A percentile compares a stretch with the other conserved stretches of the same genome.
These are phyloP conservation scores for Arnoldichthys spilopterus DNA, from an alignment of 2,797 vertebrate species.

Conservation along the genomic window DNA sequence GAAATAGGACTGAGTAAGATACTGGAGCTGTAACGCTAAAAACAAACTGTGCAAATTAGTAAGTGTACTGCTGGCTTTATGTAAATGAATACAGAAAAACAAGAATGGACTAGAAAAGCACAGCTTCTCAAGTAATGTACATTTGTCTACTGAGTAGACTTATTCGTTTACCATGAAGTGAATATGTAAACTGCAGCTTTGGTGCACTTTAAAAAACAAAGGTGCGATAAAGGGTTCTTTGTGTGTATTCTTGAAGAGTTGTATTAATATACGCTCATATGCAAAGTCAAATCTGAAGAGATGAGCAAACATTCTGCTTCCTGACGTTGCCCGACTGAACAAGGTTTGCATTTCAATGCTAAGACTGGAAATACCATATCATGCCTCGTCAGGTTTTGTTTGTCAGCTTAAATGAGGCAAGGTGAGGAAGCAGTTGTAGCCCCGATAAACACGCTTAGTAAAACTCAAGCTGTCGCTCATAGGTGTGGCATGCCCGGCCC, in stretches of 20 bases:
- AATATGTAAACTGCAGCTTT: too few species aligned
- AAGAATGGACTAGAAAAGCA: too few species aligned
- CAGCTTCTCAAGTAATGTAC: too few species aligned
- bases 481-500: slow-evolving; percentile 26
- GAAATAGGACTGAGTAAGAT: background rate
- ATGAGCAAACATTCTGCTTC: background rate
- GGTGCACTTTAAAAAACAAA: too few species aligned
- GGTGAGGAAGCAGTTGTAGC: slow-evolving; percentile 50
- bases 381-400: slow-evolving; percentile 47
- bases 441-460: slow-evolving; percentile 36
- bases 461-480: slow-evolving; percentile 31
- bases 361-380: slow-evolving; percentile 37
- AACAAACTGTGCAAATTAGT: too few species aligned
- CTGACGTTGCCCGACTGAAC: background rate
- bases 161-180: too few species aligned
- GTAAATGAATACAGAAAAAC: too few species aligned
- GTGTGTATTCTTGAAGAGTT: background rate
- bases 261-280: background rate
- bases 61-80: too few species aligned
- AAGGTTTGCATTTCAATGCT: slow-evolving; percentile 17
- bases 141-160: too few species aligned
- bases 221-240: too few species aligned
- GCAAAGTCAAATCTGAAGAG: background rate
- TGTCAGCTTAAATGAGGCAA: slow-evolving; percentile 54
- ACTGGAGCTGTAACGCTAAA: background rate